Evolutionary conservation across 2,888 invertebrate species (phyloP).

Genomic region (Tyria jacobaeae): DNA sequence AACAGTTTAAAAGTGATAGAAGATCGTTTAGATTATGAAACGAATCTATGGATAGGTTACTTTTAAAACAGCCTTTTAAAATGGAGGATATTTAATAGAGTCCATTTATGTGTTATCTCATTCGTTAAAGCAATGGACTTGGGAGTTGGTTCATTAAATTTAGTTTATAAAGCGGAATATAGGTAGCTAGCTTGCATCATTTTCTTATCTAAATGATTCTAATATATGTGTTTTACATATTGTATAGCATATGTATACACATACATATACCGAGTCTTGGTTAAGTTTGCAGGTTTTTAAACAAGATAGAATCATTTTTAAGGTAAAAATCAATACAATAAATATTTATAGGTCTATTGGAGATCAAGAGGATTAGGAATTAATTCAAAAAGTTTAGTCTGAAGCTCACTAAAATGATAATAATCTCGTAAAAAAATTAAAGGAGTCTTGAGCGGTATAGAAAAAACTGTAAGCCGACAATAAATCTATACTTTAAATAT

Average conservation of each 20-base stretch:
- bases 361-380: no score
- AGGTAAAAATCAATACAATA: background rate
- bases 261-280: no score
- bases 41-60: slow-evolving; percentile 16
- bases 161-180: slow-evolving; percentile 8
- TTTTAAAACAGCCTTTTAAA: slow-evolving; percentile 32
- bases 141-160: slow-evolving; percentile 12
- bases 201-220: slow-evolving; percentile 11
- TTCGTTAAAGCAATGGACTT: slow-evolving; percentile 19
- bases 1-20: slow-evolving; percentile 26
- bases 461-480: background rate
- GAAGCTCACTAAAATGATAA: no score
- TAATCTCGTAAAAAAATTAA: no score
- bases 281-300: background rate
- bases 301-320: background rate
- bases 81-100: slow-evolving; percentile 12
- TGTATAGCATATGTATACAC: no score
- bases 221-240: background rate
- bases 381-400: no score
- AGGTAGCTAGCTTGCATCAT: background rate
- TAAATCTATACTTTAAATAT: no score
- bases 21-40: slow-evolving; percentile 9
- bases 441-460: no score
- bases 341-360: no score
- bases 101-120: slow-evolving; percentile 15